These are phyloP conservation scores for Lepus americanus DNA, from an alignment of 2,113 vertebrate genomes.

Conservation along the genomic window DNA sequence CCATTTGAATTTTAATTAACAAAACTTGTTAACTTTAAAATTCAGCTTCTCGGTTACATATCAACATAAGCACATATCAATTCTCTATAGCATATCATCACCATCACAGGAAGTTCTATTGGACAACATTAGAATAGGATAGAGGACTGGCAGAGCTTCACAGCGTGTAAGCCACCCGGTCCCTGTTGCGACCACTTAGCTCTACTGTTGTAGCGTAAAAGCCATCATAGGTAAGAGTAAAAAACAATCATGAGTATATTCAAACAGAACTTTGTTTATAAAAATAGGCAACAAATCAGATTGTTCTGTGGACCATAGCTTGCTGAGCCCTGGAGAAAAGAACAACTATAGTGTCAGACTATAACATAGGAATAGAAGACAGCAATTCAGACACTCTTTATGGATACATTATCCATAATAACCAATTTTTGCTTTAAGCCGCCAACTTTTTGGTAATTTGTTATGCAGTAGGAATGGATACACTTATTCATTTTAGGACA, in stretches of 20 bases:
- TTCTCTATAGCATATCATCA: neutral
- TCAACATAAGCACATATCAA: neutral
- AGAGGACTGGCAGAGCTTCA: neutral
- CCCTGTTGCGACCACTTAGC: neutral
- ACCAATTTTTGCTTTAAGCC: neutral
- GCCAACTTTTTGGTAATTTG: neutral
- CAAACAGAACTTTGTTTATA: slow-evolving; percentile 9
- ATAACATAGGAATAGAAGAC: neutral
- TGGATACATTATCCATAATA: neutral
- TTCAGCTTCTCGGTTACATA: neutral
- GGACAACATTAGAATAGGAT: neutral
- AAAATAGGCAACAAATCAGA: neutral
- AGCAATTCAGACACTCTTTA: neutral
- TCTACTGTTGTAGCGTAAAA: neutral
- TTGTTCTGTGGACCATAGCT: neutral
- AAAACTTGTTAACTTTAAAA: neutral
- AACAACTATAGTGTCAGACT: neutral
- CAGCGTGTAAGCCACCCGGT: neutral
- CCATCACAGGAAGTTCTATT: neutral
- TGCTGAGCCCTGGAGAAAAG: neutral
- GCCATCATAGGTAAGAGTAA: neutral
- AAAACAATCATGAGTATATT: neutral
- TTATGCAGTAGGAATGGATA: neutral
- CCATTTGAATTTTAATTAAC: neutral
- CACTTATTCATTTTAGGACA: neutral